Evolutionary conservation across 1,140 invertebrate species (phyloP), one percentile per base, ranked within the genome.

Genomic region (Harpegnathos saltator): DNA sequence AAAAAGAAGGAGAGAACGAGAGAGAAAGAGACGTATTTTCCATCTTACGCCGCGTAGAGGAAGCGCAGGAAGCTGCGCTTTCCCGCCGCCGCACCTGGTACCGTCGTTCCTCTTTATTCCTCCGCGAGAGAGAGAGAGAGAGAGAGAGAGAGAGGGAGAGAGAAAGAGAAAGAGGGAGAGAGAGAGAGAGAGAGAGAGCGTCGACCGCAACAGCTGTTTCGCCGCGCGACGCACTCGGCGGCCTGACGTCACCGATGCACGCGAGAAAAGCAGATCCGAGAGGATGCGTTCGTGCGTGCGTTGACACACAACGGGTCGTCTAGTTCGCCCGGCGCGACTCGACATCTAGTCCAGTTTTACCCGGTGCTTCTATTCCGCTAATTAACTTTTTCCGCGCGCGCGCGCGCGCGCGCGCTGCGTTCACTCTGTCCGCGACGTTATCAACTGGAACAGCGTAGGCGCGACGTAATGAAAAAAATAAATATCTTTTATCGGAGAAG

Each of bases 201-300:
- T 22, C 59, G 54, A 54, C 29, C 9, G 59, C 44, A 71, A 80
- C 82, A 89, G 83, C 87, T 89, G 83, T 88, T 88, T 33, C 44
- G 19, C 19, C 1, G 73, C 17, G 12, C 72, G 61, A 62, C 58
- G 68, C 75, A 58, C 38, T 54, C 38, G 0, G n/a, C n/a, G n/a
- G 33, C 12, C 33, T 85, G 68, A 85, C 85, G 82, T 87, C 87
- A 81, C 50, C 52, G 74, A 83, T 85, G 56, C 68, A 61, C 73
- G 33, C 83, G 56, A 74, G 11, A 61, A 85, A 62, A 63, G 44
- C 17, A 26, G 19, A 29, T 52, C 52, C n/a, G 7, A 72, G 33
- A 38, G 24, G 22, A 29, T 19, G 22, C 65, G 29, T 71, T 65
- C 38, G 38, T 44, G n/a, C n/a, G n/a, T n/a, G 19, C 19, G 5